Evolutionary conservation across 92 coral and sea anemone species (phyloP).

Genomic region (Palythoa grandis): DNA sequence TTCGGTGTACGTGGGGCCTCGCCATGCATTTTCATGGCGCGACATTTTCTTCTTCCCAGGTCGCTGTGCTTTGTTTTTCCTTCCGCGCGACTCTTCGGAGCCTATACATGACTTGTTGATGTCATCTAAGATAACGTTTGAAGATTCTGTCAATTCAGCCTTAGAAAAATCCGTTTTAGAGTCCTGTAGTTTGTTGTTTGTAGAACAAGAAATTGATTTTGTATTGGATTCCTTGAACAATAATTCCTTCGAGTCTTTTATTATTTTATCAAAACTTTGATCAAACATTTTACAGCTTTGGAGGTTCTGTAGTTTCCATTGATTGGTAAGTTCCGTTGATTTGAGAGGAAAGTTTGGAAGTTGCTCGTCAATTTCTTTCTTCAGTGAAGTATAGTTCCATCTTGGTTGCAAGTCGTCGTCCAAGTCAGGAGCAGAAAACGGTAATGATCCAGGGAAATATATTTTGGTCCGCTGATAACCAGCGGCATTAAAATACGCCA

Average conservation of each 20-base stretch:
- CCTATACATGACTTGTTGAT: background rate
- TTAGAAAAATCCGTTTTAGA: background rate
- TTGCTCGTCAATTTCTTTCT: constrained; percentile 19
- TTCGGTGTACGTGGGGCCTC: constrained; percentile 45
- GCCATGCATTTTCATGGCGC: constrained; percentile 48
- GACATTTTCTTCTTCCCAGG: constrained; percentile 11
- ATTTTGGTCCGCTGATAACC: constrained; percentile 30
- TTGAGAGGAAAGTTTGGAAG: constrained; percentile 13
- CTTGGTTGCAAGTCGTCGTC: constrained; percentile 18
- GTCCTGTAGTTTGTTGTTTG: background rate
- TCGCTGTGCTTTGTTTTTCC: constrained; percentile 26
- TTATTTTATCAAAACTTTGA: constrained; percentile 31
- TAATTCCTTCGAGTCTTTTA: constrained; percentile 13
- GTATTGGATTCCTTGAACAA: background rate
- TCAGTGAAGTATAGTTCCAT: constrained; percentile 13
- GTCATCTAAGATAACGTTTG: background rate
- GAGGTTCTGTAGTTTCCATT: constrained; percentile 7
- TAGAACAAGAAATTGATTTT: constrained; percentile 1
- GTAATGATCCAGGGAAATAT: constrained; percentile 37
- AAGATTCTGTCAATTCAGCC: background rate
- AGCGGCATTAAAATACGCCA: background rate
- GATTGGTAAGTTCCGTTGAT: constrained; percentile 10
- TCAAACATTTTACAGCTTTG: constrained; percentile 36
- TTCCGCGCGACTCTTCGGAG: constrained; percentile 23
- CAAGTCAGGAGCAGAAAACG: constrained; percentile 35